Evolutionary conservation across 1,140 invertebrate species (phyloP).

Genomic region (Drosophila rufa): DNA sequence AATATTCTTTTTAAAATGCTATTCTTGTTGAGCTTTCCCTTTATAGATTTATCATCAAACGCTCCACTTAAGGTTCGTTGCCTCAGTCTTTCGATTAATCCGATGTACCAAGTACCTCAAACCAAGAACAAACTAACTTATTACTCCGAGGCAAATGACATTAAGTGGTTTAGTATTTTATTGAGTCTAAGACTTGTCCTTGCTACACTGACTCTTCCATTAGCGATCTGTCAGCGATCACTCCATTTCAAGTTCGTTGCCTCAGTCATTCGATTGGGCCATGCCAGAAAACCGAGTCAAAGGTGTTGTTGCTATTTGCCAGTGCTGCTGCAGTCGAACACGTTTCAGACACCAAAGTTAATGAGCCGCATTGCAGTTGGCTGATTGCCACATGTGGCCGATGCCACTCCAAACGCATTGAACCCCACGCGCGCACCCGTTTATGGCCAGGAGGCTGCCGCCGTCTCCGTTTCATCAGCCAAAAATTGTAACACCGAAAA

Average conservation of each 20-base stretch:
- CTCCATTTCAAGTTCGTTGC: slow-evolving; percentile 68
- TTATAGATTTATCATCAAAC: neutral
- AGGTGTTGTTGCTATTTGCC: slow-evolving; percentile 26
- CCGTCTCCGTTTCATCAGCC: slow-evolving; percentile 25
- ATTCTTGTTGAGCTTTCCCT: neutral
- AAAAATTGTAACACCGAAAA: slow-evolving; percentile 48
- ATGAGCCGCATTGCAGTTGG: slow-evolving; percentile 65
- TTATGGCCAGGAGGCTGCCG: slow-evolving; percentile 33
- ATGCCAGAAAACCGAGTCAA: slow-evolving; percentile 45
- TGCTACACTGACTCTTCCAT: slow-evolving; percentile 1
- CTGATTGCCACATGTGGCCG: slow-evolving; percentile 60
- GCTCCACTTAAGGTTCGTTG: slow-evolving; percentile 63
- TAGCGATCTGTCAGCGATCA: slow-evolving; percentile 16
- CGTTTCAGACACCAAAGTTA: slow-evolving; percentile 54
- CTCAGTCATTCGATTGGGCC: slow-evolving; percentile 76
- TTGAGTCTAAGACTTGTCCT: neutral
- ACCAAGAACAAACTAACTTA: neutral
- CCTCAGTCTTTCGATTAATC: slow-evolving; percentile 69
- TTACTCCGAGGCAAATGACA: neutral
- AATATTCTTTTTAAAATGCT: fast-evolving
- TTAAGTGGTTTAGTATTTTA: neutral
- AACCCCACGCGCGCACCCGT: slow-evolving; percentile 48
- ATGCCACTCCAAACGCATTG: slow-evolving; percentile 72
- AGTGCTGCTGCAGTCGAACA: slow-evolving; percentile 56
- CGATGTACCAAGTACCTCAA: neutral